Evolutionary conservation across 2,113 vertebrate genomes (phyloP).

Genomic region (Synodontis membranacea): DNA sequence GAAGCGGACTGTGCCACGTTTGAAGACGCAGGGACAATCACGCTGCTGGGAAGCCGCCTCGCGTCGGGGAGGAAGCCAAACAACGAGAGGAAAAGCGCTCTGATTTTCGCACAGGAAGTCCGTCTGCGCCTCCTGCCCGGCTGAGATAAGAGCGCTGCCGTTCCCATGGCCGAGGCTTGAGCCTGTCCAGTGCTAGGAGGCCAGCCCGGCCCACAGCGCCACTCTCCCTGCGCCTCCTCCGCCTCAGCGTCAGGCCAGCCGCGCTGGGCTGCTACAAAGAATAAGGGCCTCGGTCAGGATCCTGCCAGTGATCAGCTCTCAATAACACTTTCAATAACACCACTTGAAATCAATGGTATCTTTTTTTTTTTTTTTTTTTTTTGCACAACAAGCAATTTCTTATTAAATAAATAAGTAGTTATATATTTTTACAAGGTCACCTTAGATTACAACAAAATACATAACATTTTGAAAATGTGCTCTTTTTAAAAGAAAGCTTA

Average conservation of each 20-base stretch:
- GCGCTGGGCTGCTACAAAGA: slow-evolving; percentile 72
- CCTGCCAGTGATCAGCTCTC: slow-evolving; percentile 62
- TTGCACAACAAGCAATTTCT: neutral
- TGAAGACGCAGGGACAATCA: slow-evolving; percentile 99
- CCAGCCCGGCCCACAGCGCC: slow-evolving; percentile 74
- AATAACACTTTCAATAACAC: slow-evolving; percentile 55
- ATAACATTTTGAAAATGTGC: neutral
- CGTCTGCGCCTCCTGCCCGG: slow-evolving; percentile 92
- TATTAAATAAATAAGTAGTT: neutral
- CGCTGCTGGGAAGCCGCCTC: slow-evolving; percentile 98
- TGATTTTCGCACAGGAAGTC: slow-evolving; percentile 99
- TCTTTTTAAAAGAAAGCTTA: neutral
- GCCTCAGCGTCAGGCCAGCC: slow-evolving; percentile 72
- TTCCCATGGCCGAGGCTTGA: slow-evolving; percentile 94
- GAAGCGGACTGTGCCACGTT: slow-evolving; percentile 99
- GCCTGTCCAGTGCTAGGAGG: slow-evolving; percentile 86
- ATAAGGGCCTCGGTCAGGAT: slow-evolving; percentile 75
- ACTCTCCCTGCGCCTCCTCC: slow-evolving; percentile 77
- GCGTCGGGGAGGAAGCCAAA: slow-evolving; percentile 96
- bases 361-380: neutral
- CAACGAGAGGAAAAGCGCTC: slow-evolving; percentile 99
- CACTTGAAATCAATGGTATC: slow-evolving; percentile 40
- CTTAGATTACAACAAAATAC: neutral
- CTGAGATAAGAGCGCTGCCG: slow-evolving; percentile 92
- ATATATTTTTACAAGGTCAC: neutral